Conservation (phyloP, 1,140 invertebrate genomes). For the Calliphora vicina region DNA sequence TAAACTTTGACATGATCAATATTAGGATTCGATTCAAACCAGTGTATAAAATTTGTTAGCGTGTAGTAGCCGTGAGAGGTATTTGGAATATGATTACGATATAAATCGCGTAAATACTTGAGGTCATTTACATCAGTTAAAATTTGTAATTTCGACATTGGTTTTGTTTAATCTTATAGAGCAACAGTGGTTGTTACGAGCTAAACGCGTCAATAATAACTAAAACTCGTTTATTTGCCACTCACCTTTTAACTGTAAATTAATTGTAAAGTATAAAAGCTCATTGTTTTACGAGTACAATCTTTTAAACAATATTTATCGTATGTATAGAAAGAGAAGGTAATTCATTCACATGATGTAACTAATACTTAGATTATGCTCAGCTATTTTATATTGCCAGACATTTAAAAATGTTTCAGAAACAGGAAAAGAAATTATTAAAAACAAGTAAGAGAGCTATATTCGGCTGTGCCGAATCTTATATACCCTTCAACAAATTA, state of each 20-base stretch:
- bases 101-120: constrained; percentile 26
- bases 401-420: too few species aligned
- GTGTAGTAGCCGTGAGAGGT: constrained; percentile 22
- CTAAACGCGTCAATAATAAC: not conserved
- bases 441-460: too few species aligned
- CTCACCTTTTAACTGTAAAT: not conserved
- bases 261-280: too few species aligned
- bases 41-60: constrained; percentile 20
- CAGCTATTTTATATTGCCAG: too few species aligned
- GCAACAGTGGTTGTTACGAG: not conserved
- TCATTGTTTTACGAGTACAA: too few species aligned
- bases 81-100: not conserved
- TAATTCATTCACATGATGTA: too few species aligned
- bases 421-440: too few species aligned
- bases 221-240: not conserved
- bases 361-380: too few species aligned
- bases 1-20: constrained; percentile 29
- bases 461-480: too few species aligned
- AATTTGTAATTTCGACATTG: constrained; percentile 8
- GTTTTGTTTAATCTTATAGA: not conserved
- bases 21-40: constrained; percentile 32
- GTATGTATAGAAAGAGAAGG: too few species aligned
- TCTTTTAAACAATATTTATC: too few species aligned
- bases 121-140: constrained; percentile 22
- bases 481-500: too few species aligned